phyloP scores from a whole-genome alignment of 2,888 invertebrate genomes.

The Himalopsyche anomala region DNA sequence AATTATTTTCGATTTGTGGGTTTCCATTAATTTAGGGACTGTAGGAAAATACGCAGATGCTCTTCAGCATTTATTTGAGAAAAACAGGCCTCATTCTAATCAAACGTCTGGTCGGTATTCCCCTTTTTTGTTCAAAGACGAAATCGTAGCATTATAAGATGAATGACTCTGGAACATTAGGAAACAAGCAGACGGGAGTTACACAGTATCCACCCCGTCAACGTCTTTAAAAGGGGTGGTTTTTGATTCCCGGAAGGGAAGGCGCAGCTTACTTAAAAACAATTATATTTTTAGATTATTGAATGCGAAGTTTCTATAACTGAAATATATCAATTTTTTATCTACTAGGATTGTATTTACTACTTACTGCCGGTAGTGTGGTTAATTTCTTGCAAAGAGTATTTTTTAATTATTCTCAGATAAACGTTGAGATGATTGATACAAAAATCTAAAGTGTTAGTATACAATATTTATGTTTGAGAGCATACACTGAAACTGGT shows the following conservation, averaged over 20 bases:
- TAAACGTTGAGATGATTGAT: too few species aligned
- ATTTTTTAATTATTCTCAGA: too few species aligned
- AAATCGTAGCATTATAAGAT: constrained; percentile 56
- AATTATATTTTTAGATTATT: too few species aligned
- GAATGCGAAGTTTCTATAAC: too few species aligned
- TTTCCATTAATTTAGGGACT: constrained; percentile 55
- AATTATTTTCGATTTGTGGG: constrained; percentile 56
- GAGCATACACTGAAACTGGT: too few species aligned
- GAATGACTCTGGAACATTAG: constrained; percentile 62
- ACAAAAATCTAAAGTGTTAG: too few species aligned
- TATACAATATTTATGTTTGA: too few species aligned
- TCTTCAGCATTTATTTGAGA: constrained; percentile 52
- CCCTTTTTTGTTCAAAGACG: constrained; percentile 59
- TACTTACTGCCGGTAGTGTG: too few species aligned
- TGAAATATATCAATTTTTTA: too few species aligned
- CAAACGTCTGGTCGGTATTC: constrained; percentile 61
- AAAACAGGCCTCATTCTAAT: constrained; percentile 55
- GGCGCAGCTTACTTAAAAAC: not conserved
- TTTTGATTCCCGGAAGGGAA: not conserved
- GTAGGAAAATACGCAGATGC: constrained; percentile 61
- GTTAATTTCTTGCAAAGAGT: too few species aligned
- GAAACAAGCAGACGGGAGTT: constrained; percentile 8
- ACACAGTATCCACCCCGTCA: not conserved
- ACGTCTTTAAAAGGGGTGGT: constrained; percentile 1
- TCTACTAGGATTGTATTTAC: too few species aligned